Evolutionary conservation across 2,888 invertebrate species (phyloP).

Genomic region (Drosophila gaucha): DNA sequence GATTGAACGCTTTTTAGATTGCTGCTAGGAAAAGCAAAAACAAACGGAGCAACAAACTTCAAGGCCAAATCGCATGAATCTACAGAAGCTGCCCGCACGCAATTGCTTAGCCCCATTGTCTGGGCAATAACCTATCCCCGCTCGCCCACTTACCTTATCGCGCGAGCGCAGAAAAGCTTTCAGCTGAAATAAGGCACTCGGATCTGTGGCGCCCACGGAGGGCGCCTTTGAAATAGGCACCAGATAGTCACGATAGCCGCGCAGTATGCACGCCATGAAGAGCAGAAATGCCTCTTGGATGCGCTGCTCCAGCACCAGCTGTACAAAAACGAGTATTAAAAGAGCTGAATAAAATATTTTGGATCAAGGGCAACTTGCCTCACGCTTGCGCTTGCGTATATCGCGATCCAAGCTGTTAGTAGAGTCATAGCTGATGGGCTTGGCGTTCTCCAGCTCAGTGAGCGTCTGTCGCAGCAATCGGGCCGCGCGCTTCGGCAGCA

Average conservation of each 20-base stretch:
- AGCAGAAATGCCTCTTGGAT: slow-evolving; percentile 99
- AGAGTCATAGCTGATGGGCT: slow-evolving; percentile 85
- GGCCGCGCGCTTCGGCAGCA: slow-evolving; percentile 94
- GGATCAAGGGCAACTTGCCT: slow-evolving; percentile 81
- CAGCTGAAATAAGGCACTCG: slow-evolving; percentile 96
- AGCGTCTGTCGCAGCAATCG: slow-evolving; percentile 92
- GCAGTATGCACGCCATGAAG: slow-evolving; percentile 96
- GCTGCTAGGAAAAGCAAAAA: neutral
- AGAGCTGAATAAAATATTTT: neutral
- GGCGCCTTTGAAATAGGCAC: slow-evolving; percentile 97
- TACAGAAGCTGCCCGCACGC: neutral
- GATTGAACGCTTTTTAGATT: slow-evolving; percentile 1
- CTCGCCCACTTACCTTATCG: slow-evolving; percentile 88
- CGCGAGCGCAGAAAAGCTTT: slow-evolving; percentile 94
- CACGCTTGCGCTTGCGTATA: slow-evolving; percentile 92
- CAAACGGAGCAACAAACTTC: neutral
- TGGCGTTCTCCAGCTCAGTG: slow-evolving; percentile 89
- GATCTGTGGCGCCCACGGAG: slow-evolving; percentile 97
- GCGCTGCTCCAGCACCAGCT: slow-evolving; percentile 94
- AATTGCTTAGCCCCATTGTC: neutral
- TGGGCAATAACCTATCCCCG: no score
- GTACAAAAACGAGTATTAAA: slow-evolving; percentile 3
- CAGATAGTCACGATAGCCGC: slow-evolving; percentile 94
- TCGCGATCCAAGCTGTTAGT: slow-evolving; percentile 92
- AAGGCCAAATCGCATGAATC: slow-evolving; percentile 2